Base-by-base conservation (phyloP, 1,140 invertebrate species). In the Scaptomyza pallida region DNA sequence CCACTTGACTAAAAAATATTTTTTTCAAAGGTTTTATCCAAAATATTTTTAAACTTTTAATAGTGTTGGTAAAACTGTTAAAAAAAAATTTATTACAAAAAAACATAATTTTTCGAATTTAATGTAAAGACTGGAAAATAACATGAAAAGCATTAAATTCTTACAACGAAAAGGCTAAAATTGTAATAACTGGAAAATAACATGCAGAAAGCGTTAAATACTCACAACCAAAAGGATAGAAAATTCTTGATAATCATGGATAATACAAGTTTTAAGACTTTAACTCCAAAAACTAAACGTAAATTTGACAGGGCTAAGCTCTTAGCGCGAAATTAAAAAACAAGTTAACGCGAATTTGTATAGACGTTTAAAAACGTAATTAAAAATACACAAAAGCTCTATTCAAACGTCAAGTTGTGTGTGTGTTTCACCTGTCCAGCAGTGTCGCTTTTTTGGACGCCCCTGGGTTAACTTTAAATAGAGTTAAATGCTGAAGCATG, bases 281-380 rank as follows among this genome's bases (percentile, higher is more conserved):
- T n/a, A 37, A 37, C 26, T 9, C 3, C 12, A n/a, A 37, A 35
- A 37, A 37, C 12, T n/a, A n/a, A 37, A n/a, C 10, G 1, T n/a
- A 37, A 37, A 37, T 37, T 37, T 37, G 33, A 37, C 33, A 37
- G 3, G 33, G 12, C 10, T 37, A 37, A 37, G 33, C 33, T n/a
- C 5, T n/a, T n/a, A n/a, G 33, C 10, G 33, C 33, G 33, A 37
- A 37, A 37, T 37, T 37, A n/a, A 37, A 37, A 30, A 37, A n/a
- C 4, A 37, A 37, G 33, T n/a, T 37, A 37, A 37, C 33, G 33
- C 33, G 33, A 37, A 37, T 41, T 23, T 26, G n/a, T 26, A 26
- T 16, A 43, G 37, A 55, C n/a, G 52, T 43, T n/a, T 55, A n/a
- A 55, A 30, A 55, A 16, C 19, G 37, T 55, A 55, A 55, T 55